Base-by-base conservation (phyloP, 2,888 invertebrate species). In the Drosophila putrida region DNA sequence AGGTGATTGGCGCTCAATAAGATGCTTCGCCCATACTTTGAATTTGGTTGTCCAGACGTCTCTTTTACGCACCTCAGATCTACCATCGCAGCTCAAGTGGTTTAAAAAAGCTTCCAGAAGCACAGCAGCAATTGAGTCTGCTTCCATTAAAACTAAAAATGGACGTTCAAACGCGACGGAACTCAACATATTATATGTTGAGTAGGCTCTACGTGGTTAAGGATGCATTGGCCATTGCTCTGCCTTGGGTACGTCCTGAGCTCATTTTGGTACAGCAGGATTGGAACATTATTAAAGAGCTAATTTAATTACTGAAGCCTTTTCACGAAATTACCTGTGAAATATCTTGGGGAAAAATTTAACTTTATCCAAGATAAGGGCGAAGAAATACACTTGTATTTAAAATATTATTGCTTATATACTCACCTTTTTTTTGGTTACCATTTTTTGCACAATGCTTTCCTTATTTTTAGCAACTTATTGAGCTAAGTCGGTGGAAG, bases 311-410 rank as follows among this genome's bases (percentile, higher is more conserved):
- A 5, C 36, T 36, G 4, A n/a, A 36, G n/a, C 36, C 5, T n/a
- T 36, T 36, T 36, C n/a, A 36, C 6, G 11, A 36, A n/a, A 2
- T 36, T 0, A 36, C 36, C 1, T 4, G 1, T 1, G 36, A 36
- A 36, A 36, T 36, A 36, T 36, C 36, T n/a, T 36, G n/a, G n/a
- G 36, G n/a, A 36, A n/a, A n/a, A n/a, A 36, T 36, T 5, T 36
- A 11, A 36, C 36, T n/a, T n/a, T 36, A 36, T 36, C 35, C 9
- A 35, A 35, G 35, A 4, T 35, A 35, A 35, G 20, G 20, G 20
- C 3, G 3, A 20, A 20, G 20, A 20, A 20, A 20, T 20, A 11
- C 35, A 1, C 11, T 35, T 35, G 20, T 20, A 20, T 35, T 11
- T 9, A 35, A 35, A 35, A 1, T 9, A 11, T 11, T 35, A 11